phyloP scores from a whole-genome alignment of 2,113 vertebrate genomes.

The Larimichthys polyactis region DNA sequence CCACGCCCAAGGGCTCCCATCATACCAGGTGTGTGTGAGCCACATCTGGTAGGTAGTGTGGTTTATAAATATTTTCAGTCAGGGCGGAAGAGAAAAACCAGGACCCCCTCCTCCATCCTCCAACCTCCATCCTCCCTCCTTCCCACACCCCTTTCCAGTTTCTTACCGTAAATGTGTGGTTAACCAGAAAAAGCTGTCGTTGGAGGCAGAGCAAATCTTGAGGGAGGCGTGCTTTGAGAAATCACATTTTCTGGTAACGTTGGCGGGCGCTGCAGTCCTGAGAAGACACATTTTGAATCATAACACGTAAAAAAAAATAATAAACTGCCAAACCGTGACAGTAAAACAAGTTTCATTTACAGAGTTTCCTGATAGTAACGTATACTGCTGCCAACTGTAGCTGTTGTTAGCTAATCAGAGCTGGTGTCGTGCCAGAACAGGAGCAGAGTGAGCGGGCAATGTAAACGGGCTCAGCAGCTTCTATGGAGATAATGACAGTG shows the following conservation, averaged over 20 bases:
- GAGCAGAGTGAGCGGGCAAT: no score
- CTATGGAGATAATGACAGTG: no score
- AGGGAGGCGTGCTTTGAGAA: conserved; percentile 57
- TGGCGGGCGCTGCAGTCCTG: background rate
- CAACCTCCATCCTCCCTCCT: no score
- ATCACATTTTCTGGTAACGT: conserved; percentile 41
- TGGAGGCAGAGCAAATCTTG: conserved; percentile 64
- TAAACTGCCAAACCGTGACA: no score
- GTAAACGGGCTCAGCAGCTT: no score
- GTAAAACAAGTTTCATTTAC: no score
- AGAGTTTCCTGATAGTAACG: no score
- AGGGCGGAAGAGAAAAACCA: conserved; percentile 43
- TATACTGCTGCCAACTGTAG: no score
- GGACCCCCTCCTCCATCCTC: conserved; percentile 35
- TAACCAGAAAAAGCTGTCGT: conserved; percentile 82
- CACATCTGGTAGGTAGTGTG: conserved; percentile 27
- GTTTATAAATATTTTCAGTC: conserved; percentile 55
- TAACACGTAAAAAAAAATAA: no score
- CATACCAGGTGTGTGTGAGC: conserved; percentile 51
- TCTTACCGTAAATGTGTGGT: conserved; percentile 83
- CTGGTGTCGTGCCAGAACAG: no score
- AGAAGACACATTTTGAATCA: no score
- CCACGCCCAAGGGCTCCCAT: conserved; percentile 57
- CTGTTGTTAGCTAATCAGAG: no score
- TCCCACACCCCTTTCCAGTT: conserved; percentile 61